Evolutionary conservation across 2,888 invertebrate species (phyloP), one percentile per base, ranked within the genome.

Genomic region (Rhingia rostrata): DNA sequence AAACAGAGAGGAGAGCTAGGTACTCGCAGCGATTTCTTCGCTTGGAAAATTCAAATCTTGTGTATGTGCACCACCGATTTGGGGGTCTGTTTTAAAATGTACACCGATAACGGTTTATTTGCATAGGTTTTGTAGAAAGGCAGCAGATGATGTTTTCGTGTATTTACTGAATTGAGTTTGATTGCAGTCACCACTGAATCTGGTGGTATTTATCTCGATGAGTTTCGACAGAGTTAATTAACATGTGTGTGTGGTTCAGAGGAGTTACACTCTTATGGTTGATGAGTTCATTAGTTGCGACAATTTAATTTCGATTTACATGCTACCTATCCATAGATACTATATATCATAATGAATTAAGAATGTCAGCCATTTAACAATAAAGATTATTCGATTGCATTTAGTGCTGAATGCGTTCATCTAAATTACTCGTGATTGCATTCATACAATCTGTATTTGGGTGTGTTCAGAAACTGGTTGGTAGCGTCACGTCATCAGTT

Each of bases 21-120:
- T 22, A 22, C 43, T 56, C 73, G 43, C 32, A 51, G 3, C 6
- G 37, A 79, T 64, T 79, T 74, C 45, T 64, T 83, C 73, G 51
- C 9, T 51, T 67, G 83, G 79, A 83, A 83, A 83, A 79, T 83
- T 64, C 63, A 67, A 61, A 39, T 72, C 70, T 72, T 53, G 54
- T 72, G 45, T 77, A 53, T 39, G 39, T 39, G 3, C 2, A 22
- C 22, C 7, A 6, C 39, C 39, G 41, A 54, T 70, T 72, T 54
- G 14, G 64, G 53, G 56, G 33, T 82, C 60, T 67, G 14, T 64
- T 63, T 49, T 47, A 51, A 22, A 22, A 49, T 60, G 4, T 53
- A 12, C 10, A 43, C n/a, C 7, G 39, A 58, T 60, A 47, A 60
- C 33, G 12, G 39, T 41, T 49, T 49, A 47, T 82, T 72, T 70